Conservation (phyloP, 2,113 vertebrate species). For the Carassius gibelio region DNA sequence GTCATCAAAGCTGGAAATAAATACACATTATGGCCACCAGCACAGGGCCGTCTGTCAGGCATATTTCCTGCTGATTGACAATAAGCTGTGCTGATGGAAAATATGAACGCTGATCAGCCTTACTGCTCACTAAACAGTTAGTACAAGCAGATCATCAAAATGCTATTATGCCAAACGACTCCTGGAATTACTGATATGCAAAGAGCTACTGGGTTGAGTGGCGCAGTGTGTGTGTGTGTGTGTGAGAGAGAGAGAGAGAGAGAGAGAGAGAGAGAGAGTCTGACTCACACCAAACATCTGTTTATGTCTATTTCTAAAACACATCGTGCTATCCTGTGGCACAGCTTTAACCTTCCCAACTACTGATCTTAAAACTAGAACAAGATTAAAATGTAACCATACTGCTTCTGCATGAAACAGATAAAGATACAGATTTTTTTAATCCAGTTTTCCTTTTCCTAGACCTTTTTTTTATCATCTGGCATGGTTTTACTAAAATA, state of each 20-base stretch:
- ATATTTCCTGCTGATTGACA: constrained; percentile 43
- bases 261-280: neutral
- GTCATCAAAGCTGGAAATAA: constrained; percentile 53
- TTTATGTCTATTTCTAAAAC: constrained; percentile 4
- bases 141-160: constrained; percentile 28
- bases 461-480: too few species aligned
- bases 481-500: too few species aligned
- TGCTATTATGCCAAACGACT: constrained; percentile 35
- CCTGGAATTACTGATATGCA: neutral
- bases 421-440: too few species aligned
- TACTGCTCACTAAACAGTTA: neutral
- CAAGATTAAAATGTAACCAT: neutral
- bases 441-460: too few species aligned
- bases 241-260: neutral
- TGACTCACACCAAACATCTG: neutral
- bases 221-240: neutral
- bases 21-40: constrained; percentile 29
- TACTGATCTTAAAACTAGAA: neutral
- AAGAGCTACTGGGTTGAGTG: neutral
- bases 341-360: neutral
- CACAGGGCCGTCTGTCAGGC: constrained; percentile 38
- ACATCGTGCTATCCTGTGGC: neutral
- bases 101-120: constrained; percentile 34
- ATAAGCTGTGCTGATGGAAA: constrained; percentile 11
- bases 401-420: neutral